Base-by-base conservation (phyloP, 2,797 vertebrate genomes). In the Melanotaenia parkinsoni region DNA sequence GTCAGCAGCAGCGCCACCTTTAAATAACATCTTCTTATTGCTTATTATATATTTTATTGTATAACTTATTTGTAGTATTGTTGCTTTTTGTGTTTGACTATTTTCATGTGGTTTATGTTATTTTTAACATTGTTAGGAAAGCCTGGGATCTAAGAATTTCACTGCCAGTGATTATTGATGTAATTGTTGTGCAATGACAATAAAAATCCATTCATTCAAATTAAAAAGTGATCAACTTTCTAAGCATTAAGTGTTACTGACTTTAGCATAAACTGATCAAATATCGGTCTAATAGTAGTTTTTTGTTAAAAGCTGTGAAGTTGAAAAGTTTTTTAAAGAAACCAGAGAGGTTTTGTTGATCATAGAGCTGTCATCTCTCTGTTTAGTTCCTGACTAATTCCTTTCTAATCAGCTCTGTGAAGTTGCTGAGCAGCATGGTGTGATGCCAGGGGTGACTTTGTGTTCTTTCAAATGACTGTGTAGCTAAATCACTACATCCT, bases 401-500 rank as follows among this genome's bases (percentile, higher is more conserved):
- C 63, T 66, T 70, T 62, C 47, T 84, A 67, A 85, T 81, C 81
- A 79, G 77, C 58, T 70, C 24, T 66, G 68, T 74, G 68, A 81
- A 84, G 80, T 62, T 76, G 70, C 70, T 5, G 26, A 75, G 73
- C 53, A 45, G 28, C 12, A 7, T 33, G 58, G 32, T n/a, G 60
- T 28, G 67, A 51, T n/a, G 79, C 74, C 18, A 64, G 76, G 58
- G 28, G 12, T 40, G 73, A 22, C 63, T 79, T 63, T 82, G 59
- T 75, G 64, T 63, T 78, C 14, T 47, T 59, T 72, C 74, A 79
- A 77, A 76, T 59, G 63, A 78, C 40, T 51, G 81, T 79, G 86
- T 77, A 79, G 78, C 80, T 81, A 85, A 84, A 83, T 72, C 64
- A n/a, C 72, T 61, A 73, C 81, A 82, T 76, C 74, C 70, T 57